Base-by-base conservation (phyloP, 2,113 vertebrate species). In the Stercorarius parasiticus region DNA sequence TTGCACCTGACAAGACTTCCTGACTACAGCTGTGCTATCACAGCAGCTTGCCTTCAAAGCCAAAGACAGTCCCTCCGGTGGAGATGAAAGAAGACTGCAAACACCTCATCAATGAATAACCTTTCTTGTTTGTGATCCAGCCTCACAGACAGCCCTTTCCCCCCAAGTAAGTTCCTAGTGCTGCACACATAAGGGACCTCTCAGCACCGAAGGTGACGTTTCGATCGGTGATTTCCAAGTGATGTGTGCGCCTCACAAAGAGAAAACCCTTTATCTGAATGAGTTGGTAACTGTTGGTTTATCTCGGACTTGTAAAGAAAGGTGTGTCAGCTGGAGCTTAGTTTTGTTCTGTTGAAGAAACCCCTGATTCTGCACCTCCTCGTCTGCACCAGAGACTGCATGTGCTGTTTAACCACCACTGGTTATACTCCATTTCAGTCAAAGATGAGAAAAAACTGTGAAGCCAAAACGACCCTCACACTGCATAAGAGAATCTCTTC, bases 401-500 rank as follows among this genome's bases (percentile, higher is more conserved):
- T 4, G 10, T 13, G 36, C n/a, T 90, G 52, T 66, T 90, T 66
- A 73, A 52, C n/a, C 43, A 70, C 43, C 21, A 10, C 7, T 34
- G 45, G 49, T 83, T 55, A 65, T 32, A 53, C 18, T 70, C 65
- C 42, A 78, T 93, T 96, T 92, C 72, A 95, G 73, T 90, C 85
- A 96, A 92, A 98, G 64, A 88, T 29, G 67, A 92, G 66, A 50
- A 86, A 83, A 81, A 80, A 64, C 15, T 29, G 79, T 76, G 79
- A 93, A 47, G 55, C 58, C 55, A 82, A 88, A 90, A 69, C 17
- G 88, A 65, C 91, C 38, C n/a, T 84, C 18, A 82, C 55, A 70
- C 73, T 82, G 78, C 27, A 36, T 87, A 92, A 96, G 40, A 90
- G 27, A 95, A 89, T 79, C 64, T 89, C 58, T 92, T 95, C 88